These are phyloP conservation scores for Dryobates pubescens DNA, from an alignment of 2,797 vertebrate genomes.

Conservation along the genomic window DNA sequence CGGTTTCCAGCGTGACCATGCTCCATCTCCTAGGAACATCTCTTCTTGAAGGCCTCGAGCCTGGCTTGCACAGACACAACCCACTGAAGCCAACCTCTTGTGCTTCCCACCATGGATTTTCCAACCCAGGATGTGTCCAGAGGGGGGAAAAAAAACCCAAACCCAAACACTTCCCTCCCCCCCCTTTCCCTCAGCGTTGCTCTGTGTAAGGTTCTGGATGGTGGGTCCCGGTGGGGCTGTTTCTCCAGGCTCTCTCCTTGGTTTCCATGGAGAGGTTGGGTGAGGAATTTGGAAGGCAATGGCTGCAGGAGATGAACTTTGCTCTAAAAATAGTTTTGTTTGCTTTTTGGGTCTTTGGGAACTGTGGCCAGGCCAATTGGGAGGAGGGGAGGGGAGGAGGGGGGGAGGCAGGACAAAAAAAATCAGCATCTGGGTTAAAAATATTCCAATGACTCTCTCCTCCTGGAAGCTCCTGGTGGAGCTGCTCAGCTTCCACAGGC, in stretches of 20 bases:
- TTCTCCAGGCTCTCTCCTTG: constrained; percentile 23
- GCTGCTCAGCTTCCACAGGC: background rate
- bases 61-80: background rate
- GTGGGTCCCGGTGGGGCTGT: constrained; percentile 55
- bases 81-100: rapidly evolving
- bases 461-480: background rate
- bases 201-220: constrained; percentile 45
- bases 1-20: background rate
- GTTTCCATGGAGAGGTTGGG: constrained; percentile 75
- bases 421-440: constrained; percentile 65
- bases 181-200: background rate
- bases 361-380: background rate
- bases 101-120: background rate
- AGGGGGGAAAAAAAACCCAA: background rate
- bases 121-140: background rate
- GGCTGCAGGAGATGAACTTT: constrained; percentile 77
- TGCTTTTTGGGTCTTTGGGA: constrained; percentile 74
- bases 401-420: background rate
- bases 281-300: constrained; percentile 82
- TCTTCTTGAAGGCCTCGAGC: background rate
- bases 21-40: background rate
- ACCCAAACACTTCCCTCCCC: background rate
- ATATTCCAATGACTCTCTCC: constrained; percentile 35
- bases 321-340: constrained; percentile 79
- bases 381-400: background rate